A percentile compares a stretch with the other conserved stretches of the same genome.
Evolutionary conservation across 2,113 vertebrate species (phyloP).

Genomic region (Notiomystis cincta): DNA sequence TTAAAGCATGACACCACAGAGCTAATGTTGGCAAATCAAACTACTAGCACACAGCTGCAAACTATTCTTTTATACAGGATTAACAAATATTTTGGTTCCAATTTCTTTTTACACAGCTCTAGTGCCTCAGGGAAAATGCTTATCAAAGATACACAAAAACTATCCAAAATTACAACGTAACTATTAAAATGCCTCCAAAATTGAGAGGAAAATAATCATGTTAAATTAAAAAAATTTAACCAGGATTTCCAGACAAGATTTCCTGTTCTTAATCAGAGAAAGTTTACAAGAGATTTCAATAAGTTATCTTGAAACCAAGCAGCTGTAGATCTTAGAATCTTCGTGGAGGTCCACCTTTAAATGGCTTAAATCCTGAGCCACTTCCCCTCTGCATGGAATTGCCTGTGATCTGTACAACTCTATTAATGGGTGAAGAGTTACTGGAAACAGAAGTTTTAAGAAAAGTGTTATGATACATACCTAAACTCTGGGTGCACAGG

Average conservation of each 20-base stretch:
- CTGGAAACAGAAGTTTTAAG: constrained; percentile 71
- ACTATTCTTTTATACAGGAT: constrained; percentile 56
- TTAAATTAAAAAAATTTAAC: constrained; percentile 76
- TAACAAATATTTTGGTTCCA: constrained; percentile 63
- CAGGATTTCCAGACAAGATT: constrained; percentile 72
- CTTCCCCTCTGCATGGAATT: constrained; percentile 86
- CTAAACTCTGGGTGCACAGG: not conserved
- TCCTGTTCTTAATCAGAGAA: constrained; percentile 71
- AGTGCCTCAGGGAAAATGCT: constrained; percentile 69
- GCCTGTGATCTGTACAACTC: constrained; percentile 95
- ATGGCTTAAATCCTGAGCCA: constrained; percentile 91
- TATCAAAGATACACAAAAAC: constrained; percentile 74
- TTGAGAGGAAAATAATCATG: constrained; percentile 76
- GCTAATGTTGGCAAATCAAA: constrained; percentile 67
- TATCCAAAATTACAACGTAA: constrained; percentile 77
- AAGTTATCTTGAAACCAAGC: constrained; percentile 76
- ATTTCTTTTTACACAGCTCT: constrained; percentile 54
- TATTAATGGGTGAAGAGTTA: constrained; percentile 90
- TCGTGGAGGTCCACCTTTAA: constrained; percentile 87
- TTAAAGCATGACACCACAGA: constrained; percentile 65
- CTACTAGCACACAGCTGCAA: constrained; percentile 65
- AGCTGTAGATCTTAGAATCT: constrained; percentile 79
- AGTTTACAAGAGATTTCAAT: constrained; percentile 77
- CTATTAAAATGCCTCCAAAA: constrained; percentile 81
- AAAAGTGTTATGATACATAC: not conserved